Evolutionary conservation across 2,888 invertebrate genomes (phyloP), one percentile per base, ranked within the genome.

Genomic region (Philereme vetulata): DNA sequence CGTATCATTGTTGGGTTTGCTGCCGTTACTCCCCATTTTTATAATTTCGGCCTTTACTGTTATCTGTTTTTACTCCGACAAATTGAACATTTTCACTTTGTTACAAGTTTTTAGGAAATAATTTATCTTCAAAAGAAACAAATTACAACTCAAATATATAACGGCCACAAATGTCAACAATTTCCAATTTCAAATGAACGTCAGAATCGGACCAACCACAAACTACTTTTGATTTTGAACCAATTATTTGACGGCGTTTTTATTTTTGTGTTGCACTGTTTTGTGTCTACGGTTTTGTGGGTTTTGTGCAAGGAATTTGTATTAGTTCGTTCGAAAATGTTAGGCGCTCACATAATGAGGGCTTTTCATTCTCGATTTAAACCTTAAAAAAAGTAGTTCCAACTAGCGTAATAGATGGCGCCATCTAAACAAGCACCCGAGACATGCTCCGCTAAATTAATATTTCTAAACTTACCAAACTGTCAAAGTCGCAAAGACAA

Each of bases 11-110:
- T 67, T 79, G 3, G 80, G 64, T 80, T 90, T 91, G 77, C 91
- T 91, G 44, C 85, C 76, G 71, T 89, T 90, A 74, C 82, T 88
- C 60, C 92, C 92, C 92, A 92, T 92, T 72, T 53, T 81, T 67
- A 64, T 46, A 38, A 59, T 58, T 33, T 42, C 40, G 36, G 32
- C 9, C 56, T 33, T 52, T 36, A 52, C 38, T 51, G 21, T 56
- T 42, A 34, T 46, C 33, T 36, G 35, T 36, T n/a, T 51, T 32
- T 7, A 53, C n/a, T 42, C 4, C 8, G 56, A 42, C 50, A 36
- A 36, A 43, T 42, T 43, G 4, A 52, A 56, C 61, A 61, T 61
- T 61, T 50, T 61, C 32, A 52, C 51, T 46, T 42, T 44, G 9
- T n/a, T 44, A 44, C 36, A 47, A 7, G 49, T 49, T 36, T 48